Base-by-base conservation (phyloP, 64 coral and sea anemone genomes). In the Dendrophyllia cribrosa region DNA sequence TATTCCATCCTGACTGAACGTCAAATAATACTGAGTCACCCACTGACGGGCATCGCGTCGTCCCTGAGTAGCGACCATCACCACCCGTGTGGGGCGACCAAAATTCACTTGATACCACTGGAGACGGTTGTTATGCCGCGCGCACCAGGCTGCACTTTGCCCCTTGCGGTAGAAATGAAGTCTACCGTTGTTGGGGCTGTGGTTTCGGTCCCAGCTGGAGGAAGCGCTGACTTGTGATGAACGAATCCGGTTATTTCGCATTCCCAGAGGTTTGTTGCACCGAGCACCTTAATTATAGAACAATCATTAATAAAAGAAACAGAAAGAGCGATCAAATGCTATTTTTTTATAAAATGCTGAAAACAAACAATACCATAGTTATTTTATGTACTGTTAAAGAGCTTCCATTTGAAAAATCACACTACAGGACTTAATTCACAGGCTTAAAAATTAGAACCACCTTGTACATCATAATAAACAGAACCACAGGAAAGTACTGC, bases 191-290 rank as follows among this genome's bases (percentile, higher is more conserved):
- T 25, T 60, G 26, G 92, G 78, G 26, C 59, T 88, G 55, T 90
- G 70, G 20, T 97, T 91, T 2, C 68, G 72, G 70, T 94, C 93
- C 52, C 76, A 82, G 20, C 55, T 85, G 12, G 95, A 94, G 6
- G 95, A 90, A 55, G 87, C 92, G n/a, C 72, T 91, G 4, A 97
- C 23, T 78, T 88, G 87, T 19, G 63, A 51, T 2, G 66, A 23
- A 14, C 77, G 76, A 10, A 97, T 82, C 44, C 82, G 87, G 25
- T 88, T 80, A 87, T 76, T 97, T 47, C 87, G 91, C 95, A 97
- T 97, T 73, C 95, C 95, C 9, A 97, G 68, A 17, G 88, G 92
- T 23, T 43, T 82, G 76, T 97, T 97, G 59, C 95, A 97, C 9
- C 90, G 76, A 26, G 79, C 88, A 59, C 81, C 95, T 97, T 67